Base-by-base conservation (phyloP, 2,113 vertebrate species). In the Petrocephalus microphthalmus region DNA sequence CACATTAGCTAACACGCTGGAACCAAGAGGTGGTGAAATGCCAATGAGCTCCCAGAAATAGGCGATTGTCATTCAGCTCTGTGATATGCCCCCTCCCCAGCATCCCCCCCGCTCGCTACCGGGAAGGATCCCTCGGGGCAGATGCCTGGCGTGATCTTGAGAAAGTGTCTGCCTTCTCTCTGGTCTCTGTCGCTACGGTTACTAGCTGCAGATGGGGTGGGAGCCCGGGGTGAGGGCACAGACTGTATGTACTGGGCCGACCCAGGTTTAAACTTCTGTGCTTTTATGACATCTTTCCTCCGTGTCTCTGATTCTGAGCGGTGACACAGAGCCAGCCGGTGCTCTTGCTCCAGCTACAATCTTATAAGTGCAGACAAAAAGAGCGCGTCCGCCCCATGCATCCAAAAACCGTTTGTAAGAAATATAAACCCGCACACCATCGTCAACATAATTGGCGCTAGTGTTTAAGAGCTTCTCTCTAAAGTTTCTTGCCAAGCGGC, bases 1-100 rank as follows among this genome's bases (percentile, higher is more conserved):
- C 90, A 87, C 90, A 87, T 25, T 86, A 89, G 91, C 87, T 92
- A 93, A 93, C 92, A 87, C 92, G 89, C 87, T 82, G 89, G 91
- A 91, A 88, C 88, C 86, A 88, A 86, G 47, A 60, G 86, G 89
- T 87, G 89, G 64, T 90, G 89, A 88, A 88, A 92, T 92, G 91
- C 88, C 93, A 83, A 91, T 90, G 89, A 92, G 64, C 87, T 91
- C 78, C 52, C 57, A 89, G 87, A 91, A 90, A 91, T 90, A 87
- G 45, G 87, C 49, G 10, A 84, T 90, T 92, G 90, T 90, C 88
- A 88, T 91, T 93, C 89, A 89, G 87, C 78, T 60, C 57, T 25
- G 57, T 86, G 87, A 87, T 15, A 37, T 89, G 51, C 47, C 88
- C 29, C 47, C 84, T 15, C 56, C 54, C 5, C 52, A n/a, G 22